phyloP scores from a whole-genome alignment of 2,888 invertebrate species.

The Iselma pallidipennis region DNA sequence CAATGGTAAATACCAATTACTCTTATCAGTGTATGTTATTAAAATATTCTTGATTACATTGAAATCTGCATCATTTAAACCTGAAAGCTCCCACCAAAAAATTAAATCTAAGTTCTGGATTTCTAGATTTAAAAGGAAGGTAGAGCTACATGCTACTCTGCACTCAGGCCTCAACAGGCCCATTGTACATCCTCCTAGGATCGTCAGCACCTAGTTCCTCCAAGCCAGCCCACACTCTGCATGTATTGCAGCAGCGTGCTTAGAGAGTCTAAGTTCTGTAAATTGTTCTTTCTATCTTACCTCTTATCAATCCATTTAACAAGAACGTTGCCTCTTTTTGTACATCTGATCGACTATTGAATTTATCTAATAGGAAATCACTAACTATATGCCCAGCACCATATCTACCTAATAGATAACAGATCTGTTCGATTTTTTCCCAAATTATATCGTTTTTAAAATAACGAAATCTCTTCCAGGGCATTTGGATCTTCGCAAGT shows the following conservation, averaged over 20 bases:
- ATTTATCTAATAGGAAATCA: conserved; percentile 65
- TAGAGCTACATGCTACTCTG: too few species aligned
- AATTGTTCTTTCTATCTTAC: conserved; percentile 28
- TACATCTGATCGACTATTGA: conserved; percentile 58
- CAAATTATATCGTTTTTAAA: conserved; percentile 58
- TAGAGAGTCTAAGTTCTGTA: too few species aligned
- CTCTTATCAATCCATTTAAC: conserved; percentile 58
- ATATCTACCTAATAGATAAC: conserved; percentile 60
- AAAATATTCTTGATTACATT: conserved; percentile 34
- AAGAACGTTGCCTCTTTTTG: conserved; percentile 66
- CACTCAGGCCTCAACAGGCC: too few species aligned
- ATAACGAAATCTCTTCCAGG: conserved; percentile 70
- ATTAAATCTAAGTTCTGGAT: too few species aligned
- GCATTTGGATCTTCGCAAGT: conserved; percentile 50
- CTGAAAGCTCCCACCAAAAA: too few species aligned
- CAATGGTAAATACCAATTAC: conserved; percentile 60
- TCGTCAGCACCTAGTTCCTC: too few species aligned
- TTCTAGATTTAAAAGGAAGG: too few species aligned
- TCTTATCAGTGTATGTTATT: conserved; percentile 57
- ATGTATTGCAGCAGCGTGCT: too few species aligned
- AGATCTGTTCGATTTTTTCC: conserved; percentile 60
- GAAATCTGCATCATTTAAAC: conserved; percentile 16
- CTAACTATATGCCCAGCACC: conserved; percentile 62
- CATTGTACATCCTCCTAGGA: too few species aligned
- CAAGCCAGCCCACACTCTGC: too few species aligned